Evolutionary conservation across 2,113 vertebrate species (phyloP).

Genomic region (Carassius gibelio): DNA sequence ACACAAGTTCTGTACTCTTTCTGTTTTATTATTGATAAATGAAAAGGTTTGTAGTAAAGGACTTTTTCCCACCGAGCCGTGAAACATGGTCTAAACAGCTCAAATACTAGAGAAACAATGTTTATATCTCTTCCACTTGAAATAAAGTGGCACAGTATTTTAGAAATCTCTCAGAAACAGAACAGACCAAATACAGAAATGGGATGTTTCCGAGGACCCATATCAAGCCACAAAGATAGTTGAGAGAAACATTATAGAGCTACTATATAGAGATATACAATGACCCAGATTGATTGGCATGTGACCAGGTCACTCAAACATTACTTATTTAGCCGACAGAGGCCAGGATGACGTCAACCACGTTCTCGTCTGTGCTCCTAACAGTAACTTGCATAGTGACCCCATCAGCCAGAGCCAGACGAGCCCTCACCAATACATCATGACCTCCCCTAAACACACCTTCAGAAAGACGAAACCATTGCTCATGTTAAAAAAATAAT

Average conservation of each 20-base stretch:
- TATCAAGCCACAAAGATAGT: neutral
- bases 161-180: neutral
- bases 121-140: neutral
- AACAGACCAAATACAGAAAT: neutral
- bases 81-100: neutral
- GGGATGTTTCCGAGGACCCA: neutral
- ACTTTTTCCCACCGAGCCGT: neutral
- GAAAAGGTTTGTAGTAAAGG: neutral
- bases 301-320: neutral
- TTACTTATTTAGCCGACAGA: slow-evolving; percentile 83
- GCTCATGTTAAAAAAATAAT: too few relatives aligned
- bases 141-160: neutral
- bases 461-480: slow-evolving; percentile 56
- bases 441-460: slow-evolving; percentile 90
- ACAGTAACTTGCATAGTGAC: slow-evolving; percentile 99
- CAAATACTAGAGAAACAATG: neutral
- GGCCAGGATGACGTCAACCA: slow-evolving; percentile 89
- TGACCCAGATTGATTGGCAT: neutral
- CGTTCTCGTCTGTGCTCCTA: slow-evolving; percentile 84
- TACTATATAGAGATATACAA: neutral
- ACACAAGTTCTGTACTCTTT: neutral
- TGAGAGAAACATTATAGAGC: neutral
- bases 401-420: slow-evolving; percentile 88
- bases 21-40: slow-evolving; percentile 8
- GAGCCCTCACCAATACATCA: slow-evolving; percentile 86